phyloP scores from a whole-genome alignment of 2,113 vertebrate genomes.

The Chaenogobius annularis region DNA sequence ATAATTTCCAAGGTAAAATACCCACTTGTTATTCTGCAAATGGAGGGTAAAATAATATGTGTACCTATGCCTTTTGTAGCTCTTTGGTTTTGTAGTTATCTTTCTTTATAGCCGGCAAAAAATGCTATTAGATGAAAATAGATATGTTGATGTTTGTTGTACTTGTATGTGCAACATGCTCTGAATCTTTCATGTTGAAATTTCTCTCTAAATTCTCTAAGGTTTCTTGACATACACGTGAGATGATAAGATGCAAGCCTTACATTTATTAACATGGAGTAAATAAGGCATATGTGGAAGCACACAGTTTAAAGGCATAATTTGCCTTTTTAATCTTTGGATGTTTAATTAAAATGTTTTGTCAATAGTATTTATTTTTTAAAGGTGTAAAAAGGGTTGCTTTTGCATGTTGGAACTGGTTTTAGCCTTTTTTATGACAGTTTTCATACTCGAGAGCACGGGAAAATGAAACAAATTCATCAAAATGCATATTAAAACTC shows the following conservation, averaged over 20 bases:
- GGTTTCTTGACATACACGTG: not conserved
- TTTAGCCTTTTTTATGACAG: constrained; percentile 55
- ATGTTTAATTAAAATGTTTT: constrained; percentile 62
- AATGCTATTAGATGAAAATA: not conserved
- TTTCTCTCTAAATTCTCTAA: not conserved
- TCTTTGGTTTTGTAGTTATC: constrained; percentile 5
- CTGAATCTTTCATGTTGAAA: not conserved
- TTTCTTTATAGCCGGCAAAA: not conserved
- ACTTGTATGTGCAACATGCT: not conserved
- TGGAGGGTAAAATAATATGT: not conserved
- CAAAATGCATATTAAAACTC: constrained; percentile 40
- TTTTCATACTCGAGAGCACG: constrained; percentile 52
- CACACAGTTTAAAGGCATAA: constrained; percentile 47
- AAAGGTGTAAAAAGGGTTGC: constrained; percentile 63
- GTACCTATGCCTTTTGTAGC: constrained; percentile 3
- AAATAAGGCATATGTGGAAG: constrained; percentile 8
- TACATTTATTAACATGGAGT: not conserved
- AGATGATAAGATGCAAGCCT: not conserved
- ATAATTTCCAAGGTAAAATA: not conserved
- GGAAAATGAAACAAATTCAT: constrained; percentile 54
- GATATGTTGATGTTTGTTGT: not conserved
- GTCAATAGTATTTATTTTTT: constrained; percentile 83
- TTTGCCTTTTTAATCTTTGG: constrained; percentile 55
- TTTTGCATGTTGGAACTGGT: constrained; percentile 56
- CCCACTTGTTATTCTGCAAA: not conserved